Conservation (phyloP, 2,797 vertebrate genomes). For the Pseudochirops cupreus region DNA sequence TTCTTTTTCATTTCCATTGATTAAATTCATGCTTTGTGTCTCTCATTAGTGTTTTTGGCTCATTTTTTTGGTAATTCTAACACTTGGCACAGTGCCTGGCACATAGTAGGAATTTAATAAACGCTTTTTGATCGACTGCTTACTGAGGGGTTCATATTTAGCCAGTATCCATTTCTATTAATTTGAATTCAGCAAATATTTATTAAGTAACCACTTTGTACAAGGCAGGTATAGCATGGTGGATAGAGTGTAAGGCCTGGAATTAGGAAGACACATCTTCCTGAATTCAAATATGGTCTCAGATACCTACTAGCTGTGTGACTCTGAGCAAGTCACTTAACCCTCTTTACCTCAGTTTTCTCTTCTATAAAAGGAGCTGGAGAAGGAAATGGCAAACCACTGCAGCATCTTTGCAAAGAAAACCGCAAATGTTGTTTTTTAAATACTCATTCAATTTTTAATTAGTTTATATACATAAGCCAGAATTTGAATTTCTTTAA, state of each 20-base stretch:
- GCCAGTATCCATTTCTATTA: not conserved
- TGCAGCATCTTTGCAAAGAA: not conserved
- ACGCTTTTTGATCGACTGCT: not conserved
- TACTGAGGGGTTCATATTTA: not conserved
- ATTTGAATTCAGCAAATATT: not conserved
- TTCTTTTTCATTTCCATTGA: not conserved
- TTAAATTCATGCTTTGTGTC: not conserved
- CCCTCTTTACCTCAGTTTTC: not conserved
- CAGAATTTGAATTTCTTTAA: not conserved
- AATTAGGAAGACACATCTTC: not conserved
- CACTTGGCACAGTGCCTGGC: not conserved
- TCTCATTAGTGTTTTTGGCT: not conserved
- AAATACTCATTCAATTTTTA: not conserved
- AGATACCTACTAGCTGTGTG: not conserved
- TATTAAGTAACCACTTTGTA: not conserved
- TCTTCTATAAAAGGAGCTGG: not conserved
- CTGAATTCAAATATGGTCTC: not conserved
- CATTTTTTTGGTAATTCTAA: not conserved
- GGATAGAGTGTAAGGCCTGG: not conserved
- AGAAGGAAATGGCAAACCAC: not conserved
- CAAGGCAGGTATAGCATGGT: not conserved
- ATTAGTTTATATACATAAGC: not conserved
- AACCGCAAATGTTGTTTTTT: not conserved
- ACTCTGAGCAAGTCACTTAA: not conserved
- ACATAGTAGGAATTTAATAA: not conserved